Evolutionary conservation across 2,888 invertebrate genomes (phyloP).

Genomic region (Philereme transversata): DNA sequence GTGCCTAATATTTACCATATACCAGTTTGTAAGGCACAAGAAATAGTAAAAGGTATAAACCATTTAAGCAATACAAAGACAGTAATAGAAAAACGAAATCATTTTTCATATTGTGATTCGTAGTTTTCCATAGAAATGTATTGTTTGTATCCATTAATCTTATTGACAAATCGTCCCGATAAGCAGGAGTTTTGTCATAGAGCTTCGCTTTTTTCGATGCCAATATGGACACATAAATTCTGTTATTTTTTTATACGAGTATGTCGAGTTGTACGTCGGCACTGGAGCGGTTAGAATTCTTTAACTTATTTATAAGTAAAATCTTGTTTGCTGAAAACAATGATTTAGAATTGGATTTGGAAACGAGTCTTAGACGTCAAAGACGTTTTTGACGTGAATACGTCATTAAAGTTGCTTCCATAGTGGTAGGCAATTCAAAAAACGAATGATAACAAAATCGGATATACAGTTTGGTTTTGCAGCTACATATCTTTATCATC

Average conservation of each 20-base stretch:
- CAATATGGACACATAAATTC: conserved; percentile 22
- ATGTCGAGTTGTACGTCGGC: conserved; percentile 6
- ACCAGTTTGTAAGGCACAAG: too few relatives aligned
- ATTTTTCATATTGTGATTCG: conserved; percentile 37
- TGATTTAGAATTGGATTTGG: too few relatives aligned
- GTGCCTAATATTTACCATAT: too few relatives aligned
- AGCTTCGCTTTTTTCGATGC: conserved; percentile 29
- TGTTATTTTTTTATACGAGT: conserved; percentile 18
- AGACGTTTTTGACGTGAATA: too few relatives aligned
- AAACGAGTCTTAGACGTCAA: too few relatives aligned
- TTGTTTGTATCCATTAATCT: conserved; percentile 48
- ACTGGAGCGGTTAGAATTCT: neutral
- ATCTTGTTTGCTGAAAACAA: too few relatives aligned
- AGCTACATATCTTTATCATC: too few relatives aligned
- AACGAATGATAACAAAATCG: too few relatives aligned
- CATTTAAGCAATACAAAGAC: conserved; percentile 18
- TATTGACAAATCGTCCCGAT: conserved; percentile 50
- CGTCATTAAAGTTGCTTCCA: too few relatives aligned
- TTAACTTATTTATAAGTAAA: too few relatives aligned
- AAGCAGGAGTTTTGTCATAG: conserved; percentile 42
- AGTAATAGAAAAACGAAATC: conserved; percentile 32
- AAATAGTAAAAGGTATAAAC: neutral
- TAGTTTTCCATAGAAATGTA: conserved; percentile 35
- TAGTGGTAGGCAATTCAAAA: too few relatives aligned
- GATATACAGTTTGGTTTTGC: too few relatives aligned